A percentile compares a stretch with the other conserved stretches of the same genome.
Conservation (phyloP, 2,113 vertebrate species). For the Bufo bufo region DNA sequence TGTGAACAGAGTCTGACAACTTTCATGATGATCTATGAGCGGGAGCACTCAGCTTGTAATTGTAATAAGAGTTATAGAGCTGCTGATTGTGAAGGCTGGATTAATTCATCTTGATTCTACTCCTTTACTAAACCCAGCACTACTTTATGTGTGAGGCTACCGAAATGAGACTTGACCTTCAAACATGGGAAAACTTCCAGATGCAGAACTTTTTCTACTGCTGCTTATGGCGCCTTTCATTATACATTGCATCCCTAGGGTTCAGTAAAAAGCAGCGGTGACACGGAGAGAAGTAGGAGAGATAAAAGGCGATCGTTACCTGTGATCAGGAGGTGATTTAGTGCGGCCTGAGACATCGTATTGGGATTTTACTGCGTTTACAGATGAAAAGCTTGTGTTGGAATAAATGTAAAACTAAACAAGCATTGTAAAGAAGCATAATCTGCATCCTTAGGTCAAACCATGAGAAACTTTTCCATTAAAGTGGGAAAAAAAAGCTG, state of each 20-base stretch:
- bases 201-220: not conserved
- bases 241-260: constrained; percentile 38
- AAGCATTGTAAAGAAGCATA: not conserved
- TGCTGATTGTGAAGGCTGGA: constrained; percentile 39
- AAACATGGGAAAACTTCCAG: constrained; percentile 25
- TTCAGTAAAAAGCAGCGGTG: constrained; percentile 20
- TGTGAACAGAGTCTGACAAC: constrained; percentile 45
- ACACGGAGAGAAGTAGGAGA: not conserved
- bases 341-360: constrained; percentile 10
- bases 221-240: constrained; percentile 41
- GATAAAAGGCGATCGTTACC: constrained; percentile 49
- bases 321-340: constrained; percentile 56
- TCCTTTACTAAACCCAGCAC: not conserved
- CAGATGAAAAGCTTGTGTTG: not conserved
- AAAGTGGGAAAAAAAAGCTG: not conserved
- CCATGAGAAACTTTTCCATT: not conserved
- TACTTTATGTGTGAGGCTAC: constrained; percentile 31
- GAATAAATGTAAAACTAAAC: constrained; percentile 15
- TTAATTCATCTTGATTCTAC: constrained; percentile 21
- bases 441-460: not conserved
- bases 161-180: constrained; percentile 41
- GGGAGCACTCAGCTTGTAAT: constrained; percentile 47
- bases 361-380: constrained; percentile 13
- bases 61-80: constrained; percentile 52
- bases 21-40: constrained; percentile 47